Percentiles rank a stretch among this genome's conserved stretches.
Evolutionary conservation across 2,113 vertebrate genomes (phyloP).

Genomic region (Dipodomys spectabilis): DNA sequence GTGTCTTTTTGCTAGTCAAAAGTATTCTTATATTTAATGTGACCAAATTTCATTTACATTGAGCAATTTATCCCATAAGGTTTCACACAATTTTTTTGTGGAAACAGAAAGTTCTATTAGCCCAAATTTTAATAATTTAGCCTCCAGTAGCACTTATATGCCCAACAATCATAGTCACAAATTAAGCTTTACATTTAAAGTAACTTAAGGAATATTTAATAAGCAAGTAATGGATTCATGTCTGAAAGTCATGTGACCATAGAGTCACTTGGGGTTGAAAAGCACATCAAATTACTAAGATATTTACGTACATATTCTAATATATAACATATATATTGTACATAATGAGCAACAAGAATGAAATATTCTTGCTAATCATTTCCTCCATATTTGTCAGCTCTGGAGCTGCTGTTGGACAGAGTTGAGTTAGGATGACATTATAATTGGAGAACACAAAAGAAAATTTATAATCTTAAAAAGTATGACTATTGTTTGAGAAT

Average conservation of each 20-base stretch:
- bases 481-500: not conserved
- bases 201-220: not conserved
- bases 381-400: not conserved
- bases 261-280: not conserved
- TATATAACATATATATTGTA: too few species aligned
- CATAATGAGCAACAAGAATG: not conserved
- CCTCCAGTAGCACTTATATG: not conserved
- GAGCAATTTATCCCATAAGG: not conserved
- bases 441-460: not conserved
- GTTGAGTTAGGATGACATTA: not conserved
- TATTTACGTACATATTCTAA: not conserved
- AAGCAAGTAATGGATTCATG: not conserved
- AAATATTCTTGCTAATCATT: not conserved
- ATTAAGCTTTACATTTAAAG: slow-evolving; percentile 18
- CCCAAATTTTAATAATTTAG: not conserved
- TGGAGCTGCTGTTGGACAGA: not conserved
- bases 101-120: not conserved
- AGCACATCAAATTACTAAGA: not conserved
- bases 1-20: not conserved
- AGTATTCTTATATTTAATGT: not conserved
- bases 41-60: not conserved
- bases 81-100: not conserved
- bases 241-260: not conserved
- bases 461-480: not conserved
- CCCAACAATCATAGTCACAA: not conserved